Conservation (phyloP, 2,113 vertebrate species). For the Hippotragus niger region DNA sequence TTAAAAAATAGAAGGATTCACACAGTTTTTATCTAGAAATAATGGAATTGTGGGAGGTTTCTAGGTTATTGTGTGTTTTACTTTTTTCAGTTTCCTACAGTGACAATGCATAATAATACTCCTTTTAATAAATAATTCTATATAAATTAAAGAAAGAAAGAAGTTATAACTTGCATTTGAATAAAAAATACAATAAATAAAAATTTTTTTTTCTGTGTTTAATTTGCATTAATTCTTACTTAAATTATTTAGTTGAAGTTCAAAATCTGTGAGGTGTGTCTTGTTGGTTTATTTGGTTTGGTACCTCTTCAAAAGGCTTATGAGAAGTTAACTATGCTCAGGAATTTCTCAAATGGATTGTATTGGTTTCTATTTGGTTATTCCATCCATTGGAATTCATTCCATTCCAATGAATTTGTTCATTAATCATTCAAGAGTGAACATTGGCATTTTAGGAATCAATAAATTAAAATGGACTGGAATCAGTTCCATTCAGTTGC, state of each 20-base stretch:
- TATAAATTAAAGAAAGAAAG: not conserved
- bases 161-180: not conserved
- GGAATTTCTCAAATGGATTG: not conserved
- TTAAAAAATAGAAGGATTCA: not conserved
- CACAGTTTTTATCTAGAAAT: not conserved
- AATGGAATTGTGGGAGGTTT: not conserved
- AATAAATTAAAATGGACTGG: not conserved
- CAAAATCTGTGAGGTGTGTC: not conserved
- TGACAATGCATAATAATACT: not conserved
- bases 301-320: not conserved
- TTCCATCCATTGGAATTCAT: not conserved
- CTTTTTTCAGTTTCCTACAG: not conserved
- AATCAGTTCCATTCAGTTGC: not conserved
- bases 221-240: not conserved
- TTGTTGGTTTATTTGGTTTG: not conserved
- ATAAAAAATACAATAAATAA: not conserved
- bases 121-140: not conserved
- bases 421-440: not conserved
- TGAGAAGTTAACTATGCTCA: not conserved
- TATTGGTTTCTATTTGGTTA: not conserved
- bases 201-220: no score
- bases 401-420: not conserved
- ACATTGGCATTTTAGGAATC: not conserved
- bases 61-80: not conserved
- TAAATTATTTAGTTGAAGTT: not conserved